Percentiles rank a stretch among this genome's conserved stretches.
These are phyloP conservation scores for Synanceia verrucosa DNA, from an alignment of 2,797 vertebrate species.

Conservation along the genomic window DNA sequence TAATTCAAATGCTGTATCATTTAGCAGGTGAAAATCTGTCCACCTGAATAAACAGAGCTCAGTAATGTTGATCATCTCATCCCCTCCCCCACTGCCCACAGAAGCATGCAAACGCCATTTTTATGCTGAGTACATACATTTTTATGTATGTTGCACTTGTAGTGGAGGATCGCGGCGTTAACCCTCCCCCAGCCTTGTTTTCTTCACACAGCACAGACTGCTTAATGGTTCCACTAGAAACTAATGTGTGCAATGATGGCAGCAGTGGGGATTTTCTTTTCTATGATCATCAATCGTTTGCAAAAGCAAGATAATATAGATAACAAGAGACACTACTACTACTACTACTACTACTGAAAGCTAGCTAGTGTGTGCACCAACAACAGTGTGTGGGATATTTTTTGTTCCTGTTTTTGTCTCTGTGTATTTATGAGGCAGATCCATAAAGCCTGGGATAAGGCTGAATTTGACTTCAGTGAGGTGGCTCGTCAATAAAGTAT, in stretches of 20 bases:
- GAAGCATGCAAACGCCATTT: slow-evolving; percentile 46
- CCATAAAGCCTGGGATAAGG: background rate
- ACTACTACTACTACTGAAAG: too few relatives aligned
- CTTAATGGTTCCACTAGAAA: slow-evolving; percentile 22
- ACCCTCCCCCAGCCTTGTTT: slow-evolving; percentile 35
- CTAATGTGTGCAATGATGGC: slow-evolving; percentile 6
- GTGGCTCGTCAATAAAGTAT: background rate
- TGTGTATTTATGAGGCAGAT: background rate
- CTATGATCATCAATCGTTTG: background rate
- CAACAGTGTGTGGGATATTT: background rate
- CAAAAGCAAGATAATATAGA: background rate
- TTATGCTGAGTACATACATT: slow-evolving; percentile 68
- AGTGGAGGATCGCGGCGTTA: slow-evolving; percentile 28
- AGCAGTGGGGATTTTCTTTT: background rate
- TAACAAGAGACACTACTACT: background rate
- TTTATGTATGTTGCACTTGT: slow-evolving; percentile 56
- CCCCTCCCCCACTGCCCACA: slow-evolving; percentile 39
- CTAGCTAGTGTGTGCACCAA: too few relatives aligned
- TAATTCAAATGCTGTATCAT: background rate
- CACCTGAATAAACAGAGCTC: slow-evolving; percentile 9
- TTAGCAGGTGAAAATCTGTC: slow-evolving; percentile 13
- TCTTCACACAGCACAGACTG: slow-evolving; percentile 5
- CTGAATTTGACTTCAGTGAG: too few relatives aligned
- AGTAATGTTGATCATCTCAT: slow-evolving; percentile 26
- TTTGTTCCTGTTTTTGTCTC: too few relatives aligned